Base-by-base conservation (phyloP, 2,888 invertebrate genomes). In the Hydroisotoma schaefferi region DNA sequence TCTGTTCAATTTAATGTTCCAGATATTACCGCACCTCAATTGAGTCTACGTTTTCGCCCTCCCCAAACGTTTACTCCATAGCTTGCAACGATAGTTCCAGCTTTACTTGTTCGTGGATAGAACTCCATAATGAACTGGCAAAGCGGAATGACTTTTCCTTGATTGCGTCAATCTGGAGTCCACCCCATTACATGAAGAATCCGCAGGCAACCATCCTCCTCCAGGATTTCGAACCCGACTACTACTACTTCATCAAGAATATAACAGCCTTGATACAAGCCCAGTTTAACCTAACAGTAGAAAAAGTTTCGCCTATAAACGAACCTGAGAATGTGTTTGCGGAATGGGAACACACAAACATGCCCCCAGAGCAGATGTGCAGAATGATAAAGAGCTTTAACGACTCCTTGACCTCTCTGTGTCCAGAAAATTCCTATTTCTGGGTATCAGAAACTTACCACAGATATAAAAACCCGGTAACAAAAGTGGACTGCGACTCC, bases 251-350 rank as follows among this genome's bases (percentile, higher is more conserved):
- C 49, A 55, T 65, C 18, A 46, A 40, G 20, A 59, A 56, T 25
- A 59, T 65, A 12, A 65, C 61, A 12, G 6, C 33, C 1, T 23
- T 61, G 12, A 61, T 65, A 12, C 37, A 57, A 22, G 23, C 18
- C 6, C 38, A 33, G 12, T 61, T 52, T 25, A 47, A 47, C 15
- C 23, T 59, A 20, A 49, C 55, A 5, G 52, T 65, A 1, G 65
- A 65, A 29, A 38, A 43, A 3, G 54, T 65, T 8, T 61, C 61
- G 1, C 56, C 55, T 20, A 33, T 65, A 29, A 65, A 65, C 52
- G 65, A 65, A 46, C 65, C 65, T 1, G 61, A 61, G 43, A 65
- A 61, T 33, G 43, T 59, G 12, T 40, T 65, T 15, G 61, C 61
- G 1, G 1, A 51, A n/a, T 65, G 61, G 61, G 59, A 61, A 23